Evolutionary conservation across 1,140 invertebrate species (phyloP).

Genomic region (Linepithema humile): DNA sequence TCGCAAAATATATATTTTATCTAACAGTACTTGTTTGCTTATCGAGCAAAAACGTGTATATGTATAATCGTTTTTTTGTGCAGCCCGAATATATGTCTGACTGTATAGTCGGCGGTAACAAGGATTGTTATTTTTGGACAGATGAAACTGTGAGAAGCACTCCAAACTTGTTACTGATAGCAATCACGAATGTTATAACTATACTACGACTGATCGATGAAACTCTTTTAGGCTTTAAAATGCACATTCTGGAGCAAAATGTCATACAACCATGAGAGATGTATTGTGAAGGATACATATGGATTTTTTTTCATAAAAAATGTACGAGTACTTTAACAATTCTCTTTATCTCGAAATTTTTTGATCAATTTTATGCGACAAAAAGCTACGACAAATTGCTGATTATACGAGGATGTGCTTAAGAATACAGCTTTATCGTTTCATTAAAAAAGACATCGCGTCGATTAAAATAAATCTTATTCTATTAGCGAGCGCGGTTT

Average conservation of each 20-base stretch:
- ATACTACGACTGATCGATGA: slow-evolving; percentile 21
- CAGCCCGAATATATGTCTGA: neutral
- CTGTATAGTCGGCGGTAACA: slow-evolving; percentile 1
- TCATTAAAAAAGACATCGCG: slow-evolving; percentile 20
- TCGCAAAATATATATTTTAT: neutral
- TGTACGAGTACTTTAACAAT: neutral
- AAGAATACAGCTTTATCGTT: neutral
- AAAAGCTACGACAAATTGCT: neutral
- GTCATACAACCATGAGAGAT: slow-evolving; percentile 12
- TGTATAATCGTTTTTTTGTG: neutral
- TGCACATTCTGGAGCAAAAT: neutral
- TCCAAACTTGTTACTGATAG: slow-evolving; percentile 6
- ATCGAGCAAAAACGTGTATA: neutral
- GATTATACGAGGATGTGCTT: neutral
- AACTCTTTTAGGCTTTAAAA: neutral
- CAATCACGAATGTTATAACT: slow-evolving; percentile 1
- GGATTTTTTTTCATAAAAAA: neutral
- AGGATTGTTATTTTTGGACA: slow-evolving; percentile 15
- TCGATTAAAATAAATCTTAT: slow-evolving; percentile 32
- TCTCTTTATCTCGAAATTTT: neutral
- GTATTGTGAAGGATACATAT: neutral
- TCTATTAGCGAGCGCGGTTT: slow-evolving; percentile 7
- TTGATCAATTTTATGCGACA: neutral
- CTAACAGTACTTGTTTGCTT: neutral
- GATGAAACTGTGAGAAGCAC: neutral